phyloP scores from a whole-genome alignment of 2,113 vertebrate species.

The Cervus canadensis region DNA sequence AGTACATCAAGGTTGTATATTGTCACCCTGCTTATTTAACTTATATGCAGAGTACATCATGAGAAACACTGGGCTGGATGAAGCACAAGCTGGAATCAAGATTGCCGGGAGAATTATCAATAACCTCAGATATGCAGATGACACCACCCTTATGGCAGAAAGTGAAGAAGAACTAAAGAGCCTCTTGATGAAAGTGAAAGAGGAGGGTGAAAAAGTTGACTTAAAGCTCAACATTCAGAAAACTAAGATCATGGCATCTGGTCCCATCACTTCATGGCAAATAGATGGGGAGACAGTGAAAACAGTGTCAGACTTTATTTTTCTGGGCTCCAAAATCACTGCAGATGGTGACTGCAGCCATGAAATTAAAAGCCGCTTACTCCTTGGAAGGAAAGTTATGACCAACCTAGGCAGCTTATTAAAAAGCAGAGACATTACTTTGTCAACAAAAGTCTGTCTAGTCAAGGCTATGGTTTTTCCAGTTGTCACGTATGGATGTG shows the following conservation, averaged over 20 bases:
- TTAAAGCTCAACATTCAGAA: not conserved
- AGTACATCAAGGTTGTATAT: fast-evolving
- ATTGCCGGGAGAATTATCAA: not conserved
- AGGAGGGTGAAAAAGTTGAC: not conserved
- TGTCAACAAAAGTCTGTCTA: fast-evolving
- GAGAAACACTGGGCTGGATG: not conserved
- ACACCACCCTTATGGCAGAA: not conserved
- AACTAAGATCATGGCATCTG: not conserved
- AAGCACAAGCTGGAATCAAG: not conserved
- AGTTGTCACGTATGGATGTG: not conserved
- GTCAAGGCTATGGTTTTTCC: not conserved
- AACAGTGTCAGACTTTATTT: too few relatives aligned
- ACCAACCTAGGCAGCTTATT: not conserved
- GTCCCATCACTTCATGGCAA: not conserved
- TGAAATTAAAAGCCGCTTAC: not conserved
- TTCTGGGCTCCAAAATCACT: too few relatives aligned
- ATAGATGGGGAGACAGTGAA: not conserved
- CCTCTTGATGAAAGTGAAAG: not conserved
- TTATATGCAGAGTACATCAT: not conserved
- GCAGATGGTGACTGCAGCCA: too few relatives aligned
- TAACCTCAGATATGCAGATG: not conserved
- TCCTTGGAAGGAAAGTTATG: not conserved
- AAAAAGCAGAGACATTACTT: not conserved
- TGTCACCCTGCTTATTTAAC: not conserved
- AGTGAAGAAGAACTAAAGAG: not conserved